Evolutionary conservation across 2,797 vertebrate species (phyloP).

Genomic region (Antennarius maculatus): DNA sequence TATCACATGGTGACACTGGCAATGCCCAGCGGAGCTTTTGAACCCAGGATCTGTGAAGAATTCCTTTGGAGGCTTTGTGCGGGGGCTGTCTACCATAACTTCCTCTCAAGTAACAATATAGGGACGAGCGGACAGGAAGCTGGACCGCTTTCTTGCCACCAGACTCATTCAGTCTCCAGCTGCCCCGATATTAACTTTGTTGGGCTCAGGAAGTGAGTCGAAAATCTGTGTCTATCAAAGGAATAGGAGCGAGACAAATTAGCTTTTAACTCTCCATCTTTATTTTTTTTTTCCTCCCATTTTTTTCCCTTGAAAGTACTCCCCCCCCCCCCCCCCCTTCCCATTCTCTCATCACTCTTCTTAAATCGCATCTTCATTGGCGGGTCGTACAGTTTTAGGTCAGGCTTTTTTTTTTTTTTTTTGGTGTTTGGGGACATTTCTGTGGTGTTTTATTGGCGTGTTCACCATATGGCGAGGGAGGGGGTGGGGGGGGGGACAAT

Average conservation of each 20-base stretch:
- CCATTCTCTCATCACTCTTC: conserved; percentile 63
- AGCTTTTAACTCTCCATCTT: conserved; percentile 52
- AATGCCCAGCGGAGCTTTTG: conserved; percentile 79
- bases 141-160: conserved; percentile 38
- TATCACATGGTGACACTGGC: conserved; percentile 71
- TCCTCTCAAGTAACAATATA: conserved; percentile 73
- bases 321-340: conserved; percentile 7
- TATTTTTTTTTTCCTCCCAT: conserved; percentile 41
- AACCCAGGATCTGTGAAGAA: conserved; percentile 79
- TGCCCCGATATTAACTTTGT: conserved; percentile 64
- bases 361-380: conserved; percentile 74
- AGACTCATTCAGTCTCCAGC: conserved; percentile 42
- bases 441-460: conserved; percentile 63
- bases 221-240: conserved; percentile 40
- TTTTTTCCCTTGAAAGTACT: conserved; percentile 52
- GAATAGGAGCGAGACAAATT: conserved; percentile 49
- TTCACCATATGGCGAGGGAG: conserved; percentile 27
- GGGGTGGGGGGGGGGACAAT: conserved; percentile 52
- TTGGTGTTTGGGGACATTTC: conserved; percentile 62
- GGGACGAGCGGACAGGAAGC: conserved; percentile 67
- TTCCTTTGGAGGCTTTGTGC: conserved; percentile 81
- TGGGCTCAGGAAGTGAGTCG: conserved; percentile 30
- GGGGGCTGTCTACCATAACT: conserved; percentile 81
- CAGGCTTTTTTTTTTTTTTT: conserved; percentile 36
- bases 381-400: conserved; percentile 68